Percentiles rank a stretch among this genome's conserved stretches.
Conservation (phyloP, 2,113 vertebrate species). For the Ophiodon elongatus region DNA sequence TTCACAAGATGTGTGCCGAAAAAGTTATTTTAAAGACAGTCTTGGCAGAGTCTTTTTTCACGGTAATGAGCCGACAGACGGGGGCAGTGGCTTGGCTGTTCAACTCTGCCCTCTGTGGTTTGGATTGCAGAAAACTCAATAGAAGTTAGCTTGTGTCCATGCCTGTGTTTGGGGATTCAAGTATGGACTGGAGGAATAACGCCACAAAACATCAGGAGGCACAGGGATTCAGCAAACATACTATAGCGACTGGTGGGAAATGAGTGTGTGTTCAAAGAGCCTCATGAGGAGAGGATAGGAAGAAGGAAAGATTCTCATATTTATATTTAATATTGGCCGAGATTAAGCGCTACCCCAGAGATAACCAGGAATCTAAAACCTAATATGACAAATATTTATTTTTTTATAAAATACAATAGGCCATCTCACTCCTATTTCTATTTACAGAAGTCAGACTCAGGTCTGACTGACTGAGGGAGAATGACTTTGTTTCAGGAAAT, state of each 20-base stretch:
- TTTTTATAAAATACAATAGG: not conserved
- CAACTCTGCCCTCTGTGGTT: conserved; percentile 20
- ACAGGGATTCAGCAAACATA: not conserved
- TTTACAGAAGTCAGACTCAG: not conserved
- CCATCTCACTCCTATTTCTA: not conserved
- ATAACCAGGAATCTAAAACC: not conserved
- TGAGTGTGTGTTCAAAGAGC: not conserved
- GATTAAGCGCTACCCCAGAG: not conserved
- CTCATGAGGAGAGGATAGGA: not conserved
- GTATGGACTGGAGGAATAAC: not conserved
- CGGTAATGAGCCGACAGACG: conserved; percentile 62
- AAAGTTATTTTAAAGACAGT: conserved; percentile 59
- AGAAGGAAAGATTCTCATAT: not conserved
- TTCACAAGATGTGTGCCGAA: conserved; percentile 51
- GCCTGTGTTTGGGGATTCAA: not conserved
- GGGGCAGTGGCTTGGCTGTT: conserved; percentile 14
- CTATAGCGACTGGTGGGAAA: not conserved
- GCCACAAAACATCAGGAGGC: not conserved
- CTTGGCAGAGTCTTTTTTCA: conserved; percentile 55
- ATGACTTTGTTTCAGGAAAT: not conserved
- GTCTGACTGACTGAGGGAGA: not conserved
- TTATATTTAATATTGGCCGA: not conserved
- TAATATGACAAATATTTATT: not conserved
- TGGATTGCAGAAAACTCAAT: conserved; percentile 6
- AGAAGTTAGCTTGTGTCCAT: conserved; percentile 7